A percentile compares a stretch with the other conserved stretches of the same genome.
These are phyloP conservation scores for Paracyprichromis sp. DNA, from an alignment of 2,113 vertebrate species.

Conservation along the genomic window DNA sequence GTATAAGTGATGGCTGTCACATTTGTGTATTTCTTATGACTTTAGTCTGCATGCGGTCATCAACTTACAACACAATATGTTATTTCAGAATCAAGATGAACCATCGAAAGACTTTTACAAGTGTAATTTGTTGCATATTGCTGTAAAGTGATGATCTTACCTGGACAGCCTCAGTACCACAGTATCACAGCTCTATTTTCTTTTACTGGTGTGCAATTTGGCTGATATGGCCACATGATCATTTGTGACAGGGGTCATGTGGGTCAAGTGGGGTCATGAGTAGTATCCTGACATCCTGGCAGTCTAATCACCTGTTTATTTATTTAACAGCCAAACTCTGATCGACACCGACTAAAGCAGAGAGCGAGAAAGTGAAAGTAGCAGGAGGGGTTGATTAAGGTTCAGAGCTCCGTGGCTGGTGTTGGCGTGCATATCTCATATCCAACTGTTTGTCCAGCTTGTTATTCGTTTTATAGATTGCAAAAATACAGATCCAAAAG, in stretches of 20 bases:
- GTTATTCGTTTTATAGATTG: not conserved
- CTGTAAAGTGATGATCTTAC: not conserved
- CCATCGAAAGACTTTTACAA: not conserved
- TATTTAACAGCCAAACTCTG: constrained; percentile 36
- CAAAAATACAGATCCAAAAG: not conserved
- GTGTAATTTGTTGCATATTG: not conserved
- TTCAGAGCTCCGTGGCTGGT: not conserved
- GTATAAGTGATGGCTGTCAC: not conserved
- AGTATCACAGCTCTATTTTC: not conserved
- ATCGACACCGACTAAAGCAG: not conserved
- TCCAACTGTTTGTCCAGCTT: not conserved
- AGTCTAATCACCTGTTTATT: constrained; percentile 67
- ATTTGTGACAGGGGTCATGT: constrained; percentile 69
- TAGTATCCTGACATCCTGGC: constrained; percentile 66
- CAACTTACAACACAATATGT: not conserved
- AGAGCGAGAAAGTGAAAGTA: constrained; percentile 35
- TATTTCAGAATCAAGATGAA: not conserved
- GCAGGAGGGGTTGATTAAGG: not conserved
- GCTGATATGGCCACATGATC: constrained; percentile 66
- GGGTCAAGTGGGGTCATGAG: constrained; percentile 75
- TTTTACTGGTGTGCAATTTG: not conserved
- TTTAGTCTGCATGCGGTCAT: not conserved
- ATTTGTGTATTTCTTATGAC: not conserved
- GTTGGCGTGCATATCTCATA: not conserved
- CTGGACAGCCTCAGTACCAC: not conserved